Percentiles rank a stretch among this genome's conserved stretches.
phyloP scores from a whole-genome alignment of 1,140 invertebrate species.

The Pseudomyrmex pallidus region DNA sequence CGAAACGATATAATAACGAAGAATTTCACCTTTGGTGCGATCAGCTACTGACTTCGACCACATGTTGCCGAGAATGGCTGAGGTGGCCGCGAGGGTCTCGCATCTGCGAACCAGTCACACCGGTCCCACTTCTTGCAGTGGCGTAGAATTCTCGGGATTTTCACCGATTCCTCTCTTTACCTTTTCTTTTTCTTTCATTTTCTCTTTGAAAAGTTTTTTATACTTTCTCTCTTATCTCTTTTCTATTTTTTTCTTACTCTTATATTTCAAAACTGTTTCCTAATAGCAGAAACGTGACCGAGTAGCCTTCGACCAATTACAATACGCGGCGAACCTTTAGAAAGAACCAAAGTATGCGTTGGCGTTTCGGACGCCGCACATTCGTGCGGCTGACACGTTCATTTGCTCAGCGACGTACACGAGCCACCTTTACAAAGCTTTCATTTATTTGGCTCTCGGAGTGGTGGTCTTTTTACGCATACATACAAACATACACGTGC shows the following conservation, averaged over 20 bases:
- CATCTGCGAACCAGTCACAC: conserved; percentile 85
- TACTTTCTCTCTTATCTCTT: not conserved
- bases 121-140: conserved; percentile 81
- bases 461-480: conserved; percentile 43
- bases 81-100: conserved; percentile 73
- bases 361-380: conserved; percentile 37
- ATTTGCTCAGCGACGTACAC: conserved; percentile 53
- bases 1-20: conserved; percentile 74
- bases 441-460: conserved; percentile 48
- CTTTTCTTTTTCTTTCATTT: not conserved
- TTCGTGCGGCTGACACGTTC: conserved; percentile 59
- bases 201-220: not conserved
- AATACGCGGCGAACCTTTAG: conserved; percentile 48
- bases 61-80: conserved; percentile 74
- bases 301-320: conserved; percentile 43
- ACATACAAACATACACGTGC: not conserved
- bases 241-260: too few relatives aligned
- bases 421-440: conserved; percentile 51
- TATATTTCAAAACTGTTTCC: not conserved
- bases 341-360: conserved; percentile 38
- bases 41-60: conserved; percentile 76
- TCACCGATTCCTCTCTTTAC: not conserved
- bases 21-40: conserved; percentile 72
- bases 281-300: conserved; percentile 25
- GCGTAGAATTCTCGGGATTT: conserved; percentile 71